These are phyloP conservation scores for Micrasema minimum DNA, from an alignment of 1,140 invertebrate species.

Conservation along the genomic window DNA sequence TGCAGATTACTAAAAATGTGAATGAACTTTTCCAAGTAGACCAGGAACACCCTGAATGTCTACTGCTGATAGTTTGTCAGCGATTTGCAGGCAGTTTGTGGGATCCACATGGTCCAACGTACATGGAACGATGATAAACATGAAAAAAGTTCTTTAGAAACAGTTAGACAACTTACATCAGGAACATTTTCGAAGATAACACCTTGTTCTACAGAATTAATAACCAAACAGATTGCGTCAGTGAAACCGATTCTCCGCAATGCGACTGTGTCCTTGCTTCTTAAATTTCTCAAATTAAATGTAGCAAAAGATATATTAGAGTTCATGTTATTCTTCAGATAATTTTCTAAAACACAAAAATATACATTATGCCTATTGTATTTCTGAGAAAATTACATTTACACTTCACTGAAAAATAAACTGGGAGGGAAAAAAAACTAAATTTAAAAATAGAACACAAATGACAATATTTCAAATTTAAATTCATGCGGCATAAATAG, in stretches of 20 bases:
- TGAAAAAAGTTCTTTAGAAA: not conserved
- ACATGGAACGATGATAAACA: too few species aligned
- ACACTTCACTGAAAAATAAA: not conserved
- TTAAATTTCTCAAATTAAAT: conserved; percentile 57
- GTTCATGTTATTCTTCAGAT: not conserved
- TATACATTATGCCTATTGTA: not conserved
- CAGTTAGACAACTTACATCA: conserved; percentile 70
- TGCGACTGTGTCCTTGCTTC: conserved; percentile 71
- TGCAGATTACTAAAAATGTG: too few species aligned
- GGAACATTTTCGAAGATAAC: conserved; percentile 81
- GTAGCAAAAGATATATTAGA: not conserved
- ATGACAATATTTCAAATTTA: not conserved
- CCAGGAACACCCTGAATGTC: too few species aligned
- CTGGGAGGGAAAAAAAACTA: not conserved
- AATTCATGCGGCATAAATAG: too few species aligned
- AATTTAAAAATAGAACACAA: not conserved
- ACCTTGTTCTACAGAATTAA: conserved; percentile 89
- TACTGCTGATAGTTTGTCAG: too few species aligned
- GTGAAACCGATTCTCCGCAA: conserved; percentile 58
- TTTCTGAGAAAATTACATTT: too few species aligned
- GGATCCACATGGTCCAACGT: too few species aligned
- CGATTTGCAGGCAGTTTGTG: too few species aligned
- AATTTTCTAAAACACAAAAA: conserved; percentile 15
- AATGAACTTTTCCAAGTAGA: too few species aligned
- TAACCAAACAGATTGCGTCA: conserved; percentile 56